These are phyloP conservation scores for Campylorhamphus procurvoides DNA, from an alignment of 2,113 vertebrate genomes.

Conservation along the genomic window DNA sequence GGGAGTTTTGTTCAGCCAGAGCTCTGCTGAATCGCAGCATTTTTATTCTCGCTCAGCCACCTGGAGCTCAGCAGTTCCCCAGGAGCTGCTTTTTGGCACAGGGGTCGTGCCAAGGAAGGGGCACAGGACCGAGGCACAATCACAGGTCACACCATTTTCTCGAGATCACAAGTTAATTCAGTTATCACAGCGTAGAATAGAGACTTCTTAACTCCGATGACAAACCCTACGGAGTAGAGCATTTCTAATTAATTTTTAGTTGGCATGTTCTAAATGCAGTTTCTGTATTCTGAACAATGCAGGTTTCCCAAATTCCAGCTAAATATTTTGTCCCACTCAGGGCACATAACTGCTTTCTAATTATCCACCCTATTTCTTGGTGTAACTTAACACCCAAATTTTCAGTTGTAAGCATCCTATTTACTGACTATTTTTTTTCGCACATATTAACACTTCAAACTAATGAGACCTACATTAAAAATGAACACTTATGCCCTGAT, in stretches of 20 bases:
- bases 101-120: background rate
- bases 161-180: background rate
- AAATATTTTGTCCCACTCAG: background rate
- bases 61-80: background rate
- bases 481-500: background rate
- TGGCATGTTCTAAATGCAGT: background rate
- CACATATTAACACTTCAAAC: background rate
- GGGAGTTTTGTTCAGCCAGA: background rate
- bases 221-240: rapidly evolving
- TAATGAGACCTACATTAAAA: background rate
- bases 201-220: background rate
- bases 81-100: background rate
- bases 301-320: background rate
- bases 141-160: background rate
- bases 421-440: background rate
- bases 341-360: background rate
- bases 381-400: background rate
- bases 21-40: background rate
- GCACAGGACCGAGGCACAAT: rapidly evolving
- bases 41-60: background rate
- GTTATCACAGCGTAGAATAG: rapidly evolving
- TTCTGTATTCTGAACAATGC: background rate
- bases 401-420: background rate
- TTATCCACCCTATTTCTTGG: background rate
- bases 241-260: background rate